These are phyloP conservation scores for Cercopithecus mona DNA, from an alignment of 2,113 vertebrate genomes.

Conservation along the genomic window DNA sequence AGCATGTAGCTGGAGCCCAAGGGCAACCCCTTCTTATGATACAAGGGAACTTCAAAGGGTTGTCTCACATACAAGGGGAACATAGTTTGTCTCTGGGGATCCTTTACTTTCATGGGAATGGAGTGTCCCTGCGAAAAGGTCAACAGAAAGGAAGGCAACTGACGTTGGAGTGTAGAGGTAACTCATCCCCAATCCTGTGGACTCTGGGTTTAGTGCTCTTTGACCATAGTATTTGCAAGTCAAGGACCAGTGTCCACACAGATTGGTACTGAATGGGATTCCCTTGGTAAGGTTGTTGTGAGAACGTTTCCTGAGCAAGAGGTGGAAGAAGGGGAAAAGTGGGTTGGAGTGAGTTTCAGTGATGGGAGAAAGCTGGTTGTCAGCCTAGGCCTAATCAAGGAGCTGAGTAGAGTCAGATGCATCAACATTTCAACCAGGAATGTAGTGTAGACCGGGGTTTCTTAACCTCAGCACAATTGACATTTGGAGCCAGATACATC, in stretches of 20 bases:
- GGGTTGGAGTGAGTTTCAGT: not conserved
- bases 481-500: not conserved
- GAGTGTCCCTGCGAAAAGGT: not conserved
- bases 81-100: not conserved
- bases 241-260: not conserved
- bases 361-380: not conserved
- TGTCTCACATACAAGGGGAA: not conserved
- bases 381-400: not conserved
- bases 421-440: not conserved
- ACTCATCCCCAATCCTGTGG: not conserved
- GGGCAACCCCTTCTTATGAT: not conserved
- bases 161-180: not conserved
- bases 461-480: not conserved
- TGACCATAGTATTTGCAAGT: not conserved
- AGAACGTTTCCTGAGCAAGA: not conserved
- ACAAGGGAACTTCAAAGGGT: not conserved
- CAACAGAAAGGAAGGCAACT: not conserved
- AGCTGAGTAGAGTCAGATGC: not conserved
- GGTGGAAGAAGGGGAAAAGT: not conserved
- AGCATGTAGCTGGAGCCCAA: not conserved
- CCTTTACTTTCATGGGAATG: not conserved
- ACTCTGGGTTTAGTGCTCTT: not conserved
- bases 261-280: not conserved
- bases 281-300: not conserved
- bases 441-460: not conserved